phyloP scores from a whole-genome alignment of 1,140 invertebrate species.

The Drosophila seguyi region DNA sequence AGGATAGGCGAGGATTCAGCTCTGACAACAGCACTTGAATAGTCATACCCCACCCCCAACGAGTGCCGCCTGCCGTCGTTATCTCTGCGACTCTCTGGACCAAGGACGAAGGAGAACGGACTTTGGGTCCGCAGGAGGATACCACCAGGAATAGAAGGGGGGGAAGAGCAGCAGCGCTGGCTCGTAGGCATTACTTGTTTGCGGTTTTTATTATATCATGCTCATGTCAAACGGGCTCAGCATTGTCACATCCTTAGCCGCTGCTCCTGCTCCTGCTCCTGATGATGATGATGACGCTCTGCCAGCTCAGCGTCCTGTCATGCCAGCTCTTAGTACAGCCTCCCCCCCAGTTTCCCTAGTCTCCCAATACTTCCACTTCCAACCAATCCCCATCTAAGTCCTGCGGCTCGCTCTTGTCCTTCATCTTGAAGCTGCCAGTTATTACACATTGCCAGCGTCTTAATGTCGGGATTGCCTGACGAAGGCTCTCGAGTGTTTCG shows the following conservation, averaged over 20 bases:
- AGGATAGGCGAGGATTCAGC: constrained; percentile 4
- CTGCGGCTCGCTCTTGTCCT: constrained; percentile 31
- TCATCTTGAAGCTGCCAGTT: constrained; percentile 52
- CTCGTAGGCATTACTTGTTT: constrained; percentile 74
- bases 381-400: constrained; percentile 38
- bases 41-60: constrained; percentile 10
- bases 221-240: constrained; percentile 79
- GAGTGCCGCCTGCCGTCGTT: constrained; percentile 14
- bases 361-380: neutral
- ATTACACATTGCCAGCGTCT: constrained; percentile 73
- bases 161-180: too few species aligned
- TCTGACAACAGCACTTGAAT: constrained; percentile 52
- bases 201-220: constrained; percentile 82
- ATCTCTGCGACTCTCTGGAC: constrained; percentile 30
- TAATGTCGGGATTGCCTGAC: constrained; percentile 59
- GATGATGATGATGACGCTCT: constrained; percentile 36
- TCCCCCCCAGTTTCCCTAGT: neutral
- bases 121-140: constrained; percentile 13
- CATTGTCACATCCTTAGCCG: constrained; percentile 70
- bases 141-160: neutral
- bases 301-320: constrained; percentile 76
- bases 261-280: constrained; percentile 14
- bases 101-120: constrained; percentile 1
- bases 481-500: neutral
- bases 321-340: constrained; percentile 36